phyloP scores from a whole-genome alignment of 1,140 invertebrate genomes.

The Hyposmocoma kahamanoa region DNA sequence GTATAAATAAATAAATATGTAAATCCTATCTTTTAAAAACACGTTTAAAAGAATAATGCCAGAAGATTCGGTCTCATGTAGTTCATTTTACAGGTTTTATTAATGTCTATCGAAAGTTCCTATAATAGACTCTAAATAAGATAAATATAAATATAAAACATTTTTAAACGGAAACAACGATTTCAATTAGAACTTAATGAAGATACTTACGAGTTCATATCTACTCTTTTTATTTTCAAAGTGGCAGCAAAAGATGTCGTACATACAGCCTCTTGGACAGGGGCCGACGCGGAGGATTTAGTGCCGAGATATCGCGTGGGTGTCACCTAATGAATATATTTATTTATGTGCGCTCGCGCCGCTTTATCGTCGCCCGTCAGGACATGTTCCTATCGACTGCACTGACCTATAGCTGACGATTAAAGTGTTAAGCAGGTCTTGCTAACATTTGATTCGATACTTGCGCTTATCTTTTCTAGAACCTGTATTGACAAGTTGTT shows the following conservation, averaged over 20 bases:
- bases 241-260: neutral
- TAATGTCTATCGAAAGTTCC: too few relatives aligned
- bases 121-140: too few relatives aligned
- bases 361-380: slow-evolving; percentile 53
- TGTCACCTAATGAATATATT: slow-evolving; percentile 72
- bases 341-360: slow-evolving; percentile 51
- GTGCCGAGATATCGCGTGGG: slow-evolving; percentile 60
- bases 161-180: too few relatives aligned
- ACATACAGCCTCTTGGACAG: slow-evolving; percentile 28
- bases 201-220: neutral
- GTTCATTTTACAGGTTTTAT: too few relatives aligned
- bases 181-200: neutral
- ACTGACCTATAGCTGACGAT: slow-evolving; percentile 16
- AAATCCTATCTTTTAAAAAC: too few relatives aligned
- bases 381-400: slow-evolving; percentile 37
- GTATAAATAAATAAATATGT: too few relatives aligned
- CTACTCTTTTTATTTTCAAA: slow-evolving; percentile 3
- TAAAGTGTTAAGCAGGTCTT: slow-evolving; percentile 12
- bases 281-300: slow-evolving; percentile 63
- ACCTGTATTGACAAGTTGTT: too few relatives aligned
- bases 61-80: too few relatives aligned
- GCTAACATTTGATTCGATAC: too few relatives aligned
- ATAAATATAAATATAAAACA: too few relatives aligned
- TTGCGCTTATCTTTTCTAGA: too few relatives aligned
- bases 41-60: too few relatives aligned